Percentiles rank a stretch among this genome's conserved stretches.
phyloP scores from a whole-genome alignment of 2,888 invertebrate species.

The Malthinus seriepunctatus region DNA sequence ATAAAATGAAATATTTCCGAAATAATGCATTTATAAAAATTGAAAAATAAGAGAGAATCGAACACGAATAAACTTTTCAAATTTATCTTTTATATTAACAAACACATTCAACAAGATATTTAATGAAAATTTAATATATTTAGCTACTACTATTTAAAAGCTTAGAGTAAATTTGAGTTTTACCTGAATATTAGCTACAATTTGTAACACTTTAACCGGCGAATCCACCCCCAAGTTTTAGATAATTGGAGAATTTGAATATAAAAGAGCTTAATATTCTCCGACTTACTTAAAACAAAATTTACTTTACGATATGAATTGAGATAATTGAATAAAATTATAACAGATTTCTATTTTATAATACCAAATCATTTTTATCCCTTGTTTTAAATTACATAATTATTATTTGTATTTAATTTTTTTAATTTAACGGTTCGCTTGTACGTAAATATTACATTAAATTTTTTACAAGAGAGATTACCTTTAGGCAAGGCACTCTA shows the following conservation, averaged over 20 bases:
- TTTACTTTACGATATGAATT: conserved; percentile 9
- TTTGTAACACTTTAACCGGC: conserved; percentile 13
- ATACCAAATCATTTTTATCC: not conserved
- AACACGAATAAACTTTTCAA: no score
- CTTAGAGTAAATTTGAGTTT: not conserved
- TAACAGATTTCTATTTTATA: not conserved
- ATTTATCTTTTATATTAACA: no score
- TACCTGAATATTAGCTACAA: conserved; percentile 12
- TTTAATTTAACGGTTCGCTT: no score
- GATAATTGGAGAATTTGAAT: conserved; percentile 8
- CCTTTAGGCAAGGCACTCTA: no score
- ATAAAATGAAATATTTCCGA: no score
- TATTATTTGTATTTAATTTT: not conserved
- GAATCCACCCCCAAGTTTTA: conserved; percentile 1
- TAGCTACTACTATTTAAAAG: no score
- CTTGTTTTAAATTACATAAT: not conserved
- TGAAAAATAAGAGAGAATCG: no score
- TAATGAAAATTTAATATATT: no score
- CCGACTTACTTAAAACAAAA: conserved; percentile 9
- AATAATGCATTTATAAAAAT: no score
- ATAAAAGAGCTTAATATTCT: conserved; percentile 7
- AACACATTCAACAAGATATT: no score
- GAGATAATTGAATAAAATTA: conserved; percentile 12
- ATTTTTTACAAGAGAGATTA: no score
- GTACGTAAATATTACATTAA: no score